Evolutionary conservation across 2,113 vertebrate species (phyloP), one percentile per base, ranked within the genome.

Genomic region (Ifrita kowaldi): DNA sequence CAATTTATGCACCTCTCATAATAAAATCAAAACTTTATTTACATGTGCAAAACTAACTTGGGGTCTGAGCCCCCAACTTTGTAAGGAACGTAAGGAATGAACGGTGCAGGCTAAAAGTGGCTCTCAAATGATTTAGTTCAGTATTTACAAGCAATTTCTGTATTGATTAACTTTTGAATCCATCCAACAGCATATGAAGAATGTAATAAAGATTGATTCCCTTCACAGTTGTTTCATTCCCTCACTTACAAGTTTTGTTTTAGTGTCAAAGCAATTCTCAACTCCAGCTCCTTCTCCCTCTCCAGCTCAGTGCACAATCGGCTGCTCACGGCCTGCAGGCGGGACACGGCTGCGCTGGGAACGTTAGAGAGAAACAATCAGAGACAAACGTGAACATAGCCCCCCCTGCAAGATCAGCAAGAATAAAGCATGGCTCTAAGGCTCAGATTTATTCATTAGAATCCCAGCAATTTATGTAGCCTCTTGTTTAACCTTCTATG

Each of bases 181-280:
- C n/a, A 52, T n/a, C 65, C 35, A 68, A 50, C 33, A 77, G 62
- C 39, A 64, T 1, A 49, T 15, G 49, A 76, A 75, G 63, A 83
- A 19, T 28, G 6, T 7, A 69, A 67, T 26, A 44, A 59, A 44
- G 35, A 44, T 7, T 33, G 56, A 20, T 50, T 62, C 24, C 32
- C 26, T 33, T 17, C n/a, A 41, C 37, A 23, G 8, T 50, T 49
- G 27, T 35, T 32, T 50, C 11, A 53, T 47, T 53, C 20, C 28
- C 18, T 68, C 39, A 98, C 99, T 99, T 96, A 99, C 99, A 97
- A 84, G 24, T 94, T 97, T 52, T 98, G 97, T 78, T 95, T 94
- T 18, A 99, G 95, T 37, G 74, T 42, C 32, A 92, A 87, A 73
- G 30, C 76, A 87, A 98, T 83, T 41, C 84, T 95, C 7, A 94